Evolutionary conservation across 1,140 invertebrate genomes (phyloP), one percentile per base, ranked within the genome.

Genomic region (Tribolium castaneum): DNA sequence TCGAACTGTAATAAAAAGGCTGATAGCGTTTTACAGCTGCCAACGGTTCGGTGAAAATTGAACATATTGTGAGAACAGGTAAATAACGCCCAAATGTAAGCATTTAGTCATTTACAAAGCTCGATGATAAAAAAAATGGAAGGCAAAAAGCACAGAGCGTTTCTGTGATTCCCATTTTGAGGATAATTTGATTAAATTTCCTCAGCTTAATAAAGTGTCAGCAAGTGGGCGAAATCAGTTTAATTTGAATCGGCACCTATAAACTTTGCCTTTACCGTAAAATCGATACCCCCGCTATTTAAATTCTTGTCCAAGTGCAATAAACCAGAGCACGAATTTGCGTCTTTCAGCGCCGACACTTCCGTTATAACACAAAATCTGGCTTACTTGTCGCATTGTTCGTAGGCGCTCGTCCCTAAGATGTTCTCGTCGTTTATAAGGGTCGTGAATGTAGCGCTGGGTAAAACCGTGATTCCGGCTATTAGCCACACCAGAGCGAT

Each of bases 401-500:
- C 79, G 83, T 93, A 90, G 87, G 89, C 91, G n/a, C 10, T 70
- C 35, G 45, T 73, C n/a, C 30, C 62, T 12, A 51, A 39, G 7
- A 22, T 49, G 5, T 34, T 25, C 35, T 50, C 13, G 0, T 86
- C 79, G 93, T 93, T 51, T 92, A 88, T 0, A 85, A 93, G 85
- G 16, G 87, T 86, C 0, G 93, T 91, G 7, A 95, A 92, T 0
- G 97, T 86, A 0, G 92, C 91, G 25, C 95, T 95, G 0, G 96
- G 96, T 3, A 94, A 87, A 0, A 95, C 95, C 0, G 95, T 95
- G 1, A 93, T 88, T 9, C 95, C 85, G 0, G 96, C 94, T 13
- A 97, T 89, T 1, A 90, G 80, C 95, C 95, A 97, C 6, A 97
- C 93, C 2, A 89, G 87, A 0, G 89, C 87, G 22, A 97, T 96